Evolutionary conservation across 2,797 vertebrate species (phyloP).

Genomic region (Botia kubotai): DNA sequence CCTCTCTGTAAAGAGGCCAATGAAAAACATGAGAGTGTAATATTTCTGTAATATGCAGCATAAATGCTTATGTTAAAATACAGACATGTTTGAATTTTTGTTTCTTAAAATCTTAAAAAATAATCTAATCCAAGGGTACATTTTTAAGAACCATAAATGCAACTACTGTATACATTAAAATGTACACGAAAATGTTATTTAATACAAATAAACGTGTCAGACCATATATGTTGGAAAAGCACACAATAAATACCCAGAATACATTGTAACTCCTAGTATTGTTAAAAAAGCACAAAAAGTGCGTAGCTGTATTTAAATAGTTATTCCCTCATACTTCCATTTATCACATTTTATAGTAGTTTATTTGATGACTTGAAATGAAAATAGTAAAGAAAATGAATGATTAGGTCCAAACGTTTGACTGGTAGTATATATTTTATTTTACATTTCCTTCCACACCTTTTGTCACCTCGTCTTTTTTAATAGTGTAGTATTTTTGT

Average conservation of each 20-base stretch:
- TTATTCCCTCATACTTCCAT: background rate
- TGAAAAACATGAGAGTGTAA: background rate
- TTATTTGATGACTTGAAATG: background rate
- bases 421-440: background rate
- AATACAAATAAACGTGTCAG: too few relatives aligned
- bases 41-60: background rate
- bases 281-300: background rate
- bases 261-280: too few relatives aligned
- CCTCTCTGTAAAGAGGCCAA: slow-evolving; percentile 73
- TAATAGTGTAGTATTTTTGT: background rate
- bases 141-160: background rate
- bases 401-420: too few relatives aligned
- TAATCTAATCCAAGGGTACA: background rate
- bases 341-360: background rate
- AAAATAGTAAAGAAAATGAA: too few relatives aligned
- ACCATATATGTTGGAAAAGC: too few relatives aligned
- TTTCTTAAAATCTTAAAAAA: background rate
- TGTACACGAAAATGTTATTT: background rate
- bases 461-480: background rate
- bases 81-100: background rate
- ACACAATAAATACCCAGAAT: too few relatives aligned
- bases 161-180: background rate
- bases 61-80: background rate
- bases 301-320: background rate
- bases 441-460: background rate